phyloP scores from a whole-genome alignment of 2,113 vertebrate species.

The Macrotus californicus region DNA sequence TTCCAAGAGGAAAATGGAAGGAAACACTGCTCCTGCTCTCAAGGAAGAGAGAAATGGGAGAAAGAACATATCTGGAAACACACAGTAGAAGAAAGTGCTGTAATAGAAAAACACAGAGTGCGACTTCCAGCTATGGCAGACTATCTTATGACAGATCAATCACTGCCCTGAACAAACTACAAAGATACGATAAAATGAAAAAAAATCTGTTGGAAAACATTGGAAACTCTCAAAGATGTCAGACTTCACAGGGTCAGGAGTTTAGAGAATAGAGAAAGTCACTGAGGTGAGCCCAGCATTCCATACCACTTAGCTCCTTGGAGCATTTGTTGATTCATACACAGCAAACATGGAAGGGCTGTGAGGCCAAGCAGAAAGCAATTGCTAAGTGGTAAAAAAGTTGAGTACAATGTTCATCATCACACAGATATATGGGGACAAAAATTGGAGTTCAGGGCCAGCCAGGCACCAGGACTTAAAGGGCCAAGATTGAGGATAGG shows the following conservation, averaged over 20 bases:
- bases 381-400: neutral
- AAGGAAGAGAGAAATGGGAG: neutral
- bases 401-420: neutral
- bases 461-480: neutral
- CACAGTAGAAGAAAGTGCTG: neutral
- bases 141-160: neutral
- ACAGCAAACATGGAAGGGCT: neutral
- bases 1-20: constrained; percentile 16
- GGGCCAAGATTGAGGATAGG: neutral
- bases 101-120: neutral
- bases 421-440: neutral
- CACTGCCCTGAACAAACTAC: neutral
- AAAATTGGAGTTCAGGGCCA: neutral
- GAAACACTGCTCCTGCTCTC: neutral
- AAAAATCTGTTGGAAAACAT: neutral
- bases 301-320: neutral
- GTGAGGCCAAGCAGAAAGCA: neutral
- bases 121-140: neutral
- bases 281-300: neutral
- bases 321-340: neutral
- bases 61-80: neutral
- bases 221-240: neutral
- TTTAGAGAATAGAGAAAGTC: neutral
- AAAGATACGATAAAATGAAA: neutral
- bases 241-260: neutral